Evolutionary conservation across 2,888 invertebrate genomes (phyloP), one percentile per base, ranked within the genome.

Genomic region (Oegoconia quadripuncta): DNA sequence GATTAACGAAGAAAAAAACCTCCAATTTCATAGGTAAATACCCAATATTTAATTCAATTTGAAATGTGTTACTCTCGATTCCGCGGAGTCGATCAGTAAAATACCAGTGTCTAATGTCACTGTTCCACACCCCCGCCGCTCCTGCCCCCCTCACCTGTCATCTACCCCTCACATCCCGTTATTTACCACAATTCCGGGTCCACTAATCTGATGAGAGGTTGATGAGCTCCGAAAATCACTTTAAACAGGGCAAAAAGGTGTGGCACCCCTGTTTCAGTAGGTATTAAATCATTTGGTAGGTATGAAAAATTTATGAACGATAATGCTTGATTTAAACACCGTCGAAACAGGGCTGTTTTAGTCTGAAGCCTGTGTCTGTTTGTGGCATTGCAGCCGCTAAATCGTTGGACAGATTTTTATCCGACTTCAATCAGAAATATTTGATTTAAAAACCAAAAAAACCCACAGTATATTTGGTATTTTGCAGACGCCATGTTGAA

Each of bases 201-300:
- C 57, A 51, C 56, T 67, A 73, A 74, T 73, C 71, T 65, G 65
- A 69, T 73, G 72, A 70, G 69, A 59, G 52, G 52, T 55, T 68
- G 64, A 69, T 63, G 69, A 68, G 59, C 51, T 48, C 43, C 52
- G 45, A 46, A 60, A 66, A 63, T 66, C 58, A 51, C 53, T 66
- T 64, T 62, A 52, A 55, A 53, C 46, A 48, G 37, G 44, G 49
- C 58, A 55, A 60, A 59, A 63, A 64, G 52, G 56, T 56, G 46
- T 58, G 52, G 39, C 25, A 5, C 3, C 8, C 13, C 15, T 27
- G 34, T 17, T 13, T 25, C 12, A 4, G n/a, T 22, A 8, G 2
- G 11, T 17, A 26, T 3, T 26, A 26, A 23, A 28, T 17, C 29
- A 17, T 30, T 30, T 30, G 14, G 15, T 14, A 14, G 2, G 14